These are phyloP conservation scores for Macroramphosus scolopax DNA, from an alignment of 2,797 vertebrate species.

Conservation along the genomic window DNA sequence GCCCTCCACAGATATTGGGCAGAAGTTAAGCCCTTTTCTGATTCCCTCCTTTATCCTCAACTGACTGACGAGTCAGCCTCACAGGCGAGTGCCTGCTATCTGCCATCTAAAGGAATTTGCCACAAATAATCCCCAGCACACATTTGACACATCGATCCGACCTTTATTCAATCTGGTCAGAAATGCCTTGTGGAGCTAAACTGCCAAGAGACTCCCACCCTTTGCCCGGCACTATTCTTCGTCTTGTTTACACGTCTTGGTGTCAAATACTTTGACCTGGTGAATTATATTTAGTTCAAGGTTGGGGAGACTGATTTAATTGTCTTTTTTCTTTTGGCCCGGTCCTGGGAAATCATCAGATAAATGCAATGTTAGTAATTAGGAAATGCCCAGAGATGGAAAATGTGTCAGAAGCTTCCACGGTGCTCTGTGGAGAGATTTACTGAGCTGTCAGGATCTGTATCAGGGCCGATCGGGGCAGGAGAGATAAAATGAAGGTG, in stretches of 20 bases:
- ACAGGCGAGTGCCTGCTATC: constrained; percentile 40
- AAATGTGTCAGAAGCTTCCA: constrained; percentile 1
- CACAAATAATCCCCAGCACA: constrained; percentile 27
- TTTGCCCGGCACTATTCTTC: constrained; percentile 15
- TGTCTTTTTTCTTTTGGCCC: constrained; percentile 8
- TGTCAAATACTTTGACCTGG: constrained; percentile 7
- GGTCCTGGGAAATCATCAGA: constrained; percentile 3
- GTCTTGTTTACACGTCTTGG: constrained; percentile 20
- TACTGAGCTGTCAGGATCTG: background rate
- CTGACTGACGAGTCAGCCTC: constrained; percentile 39
- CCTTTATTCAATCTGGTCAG: constrained; percentile 31
- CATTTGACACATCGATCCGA: constrained; percentile 26
- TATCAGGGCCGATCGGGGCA: no score
- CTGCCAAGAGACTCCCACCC: constrained; percentile 24
- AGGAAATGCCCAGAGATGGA: constrained; percentile 12
- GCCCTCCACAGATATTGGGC: constrained; percentile 65
- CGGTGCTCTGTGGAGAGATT: background rate
- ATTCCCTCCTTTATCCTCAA: constrained; percentile 38
- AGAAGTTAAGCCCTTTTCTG: constrained; percentile 47
- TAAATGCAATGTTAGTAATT: constrained; percentile 18
- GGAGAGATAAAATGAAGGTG: no score
- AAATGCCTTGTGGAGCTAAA: constrained; percentile 20
- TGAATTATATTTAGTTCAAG: constrained; percentile 17
- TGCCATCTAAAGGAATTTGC: constrained; percentile 32
- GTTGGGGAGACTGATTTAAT: background rate